Evolutionary conservation across 1,140 invertebrate species (phyloP).

Genomic region (Asbolus verrucosus): DNA sequence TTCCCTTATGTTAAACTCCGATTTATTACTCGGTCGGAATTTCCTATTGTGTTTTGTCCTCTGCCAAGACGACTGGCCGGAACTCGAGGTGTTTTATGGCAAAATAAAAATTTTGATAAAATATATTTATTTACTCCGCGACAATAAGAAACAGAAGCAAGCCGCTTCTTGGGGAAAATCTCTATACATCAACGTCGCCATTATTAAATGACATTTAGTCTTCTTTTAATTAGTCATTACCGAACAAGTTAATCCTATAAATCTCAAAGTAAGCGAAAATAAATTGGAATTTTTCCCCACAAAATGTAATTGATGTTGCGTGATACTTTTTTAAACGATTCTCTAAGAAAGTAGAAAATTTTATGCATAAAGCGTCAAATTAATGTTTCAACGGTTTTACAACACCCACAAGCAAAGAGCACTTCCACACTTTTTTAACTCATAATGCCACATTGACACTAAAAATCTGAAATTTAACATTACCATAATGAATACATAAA

Average conservation of each 20-base stretch:
- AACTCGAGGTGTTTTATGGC: slow-evolving; percentile 30
- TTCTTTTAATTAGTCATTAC: slow-evolving; percentile 33
- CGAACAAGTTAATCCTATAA: slow-evolving; percentile 31
- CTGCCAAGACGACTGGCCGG: neutral
- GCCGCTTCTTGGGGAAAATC: neutral
- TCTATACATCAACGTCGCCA: slow-evolving; percentile 24
- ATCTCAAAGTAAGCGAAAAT: slow-evolving; percentile 38
- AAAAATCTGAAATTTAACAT: too few species aligned
- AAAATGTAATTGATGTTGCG: slow-evolving; percentile 35
- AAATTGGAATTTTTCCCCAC: slow-evolving; percentile 32
- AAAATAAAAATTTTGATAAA: slow-evolving; percentile 40
- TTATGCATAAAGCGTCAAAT: slow-evolving; percentile 7
- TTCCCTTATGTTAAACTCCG: slow-evolving; percentile 25
- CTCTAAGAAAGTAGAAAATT: slow-evolving; percentile 26
- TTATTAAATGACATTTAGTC: slow-evolving; percentile 35
- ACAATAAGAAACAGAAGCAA: slow-evolving; percentile 15
- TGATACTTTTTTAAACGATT: slow-evolving; percentile 37
- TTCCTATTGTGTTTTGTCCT: slow-evolving; percentile 26
- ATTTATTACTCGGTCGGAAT: slow-evolving; percentile 22
- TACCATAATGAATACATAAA: too few species aligned
- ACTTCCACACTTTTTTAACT: too few species aligned
- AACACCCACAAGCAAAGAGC: too few species aligned
- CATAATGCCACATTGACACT: too few species aligned
- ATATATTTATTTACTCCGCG: slow-evolving; percentile 19
- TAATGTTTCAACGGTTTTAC: slow-evolving; percentile 2